Evolutionary conservation across 2,888 invertebrate genomes (phyloP), one percentile per base, ranked within the genome.

Genomic region (Coelopa pilipes): DNA sequence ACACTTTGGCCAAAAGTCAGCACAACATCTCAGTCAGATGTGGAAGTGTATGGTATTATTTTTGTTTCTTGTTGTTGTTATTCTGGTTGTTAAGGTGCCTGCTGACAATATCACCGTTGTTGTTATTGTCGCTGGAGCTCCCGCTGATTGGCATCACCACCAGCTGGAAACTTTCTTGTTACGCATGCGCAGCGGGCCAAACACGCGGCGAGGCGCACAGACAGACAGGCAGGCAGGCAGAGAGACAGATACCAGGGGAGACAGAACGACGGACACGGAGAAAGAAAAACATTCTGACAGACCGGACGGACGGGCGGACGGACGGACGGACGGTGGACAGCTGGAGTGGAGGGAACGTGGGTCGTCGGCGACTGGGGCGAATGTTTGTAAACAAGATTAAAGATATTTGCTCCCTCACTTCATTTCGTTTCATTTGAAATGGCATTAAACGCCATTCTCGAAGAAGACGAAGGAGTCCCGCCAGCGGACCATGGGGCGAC

Each of bases 401-500:
- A 77, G 77, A 79, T 78, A 79, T 77, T 79, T 77, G 79, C 79
- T 79, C 78, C 79, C 79, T 78, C 79, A 78, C 78, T 76, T 72
- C 2, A 34, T 72, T 62, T 73, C 70, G 70, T 71, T 57, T 73
- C 67, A 71, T 68, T 57, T 74, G 70, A 73, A 75, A 45, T 69
- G 50, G 49, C 70, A 76, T 77, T 75, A 62, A 72, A 72, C 50
- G 9, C 57, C 53, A 67, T 70, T 62, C 55, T 47, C 46, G 24
- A 49, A 50, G 57, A n/a, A 59, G 34, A 70, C 59, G 19, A 49
- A 45, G 15, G 55, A 21, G 24, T n/a, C 21, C 11, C 12, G 57
- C 19, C 59, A 67, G 21, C 17, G 19, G n/a, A 55, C 10, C 13
- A 55, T 15, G 55, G n/a, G 17, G 59, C 12, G 55, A 17, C 11